These are phyloP conservation scores for Hippocampus mohnikei DNA, from an alignment of 2,113 vertebrate genomes.

Conservation along the genomic window DNA sequence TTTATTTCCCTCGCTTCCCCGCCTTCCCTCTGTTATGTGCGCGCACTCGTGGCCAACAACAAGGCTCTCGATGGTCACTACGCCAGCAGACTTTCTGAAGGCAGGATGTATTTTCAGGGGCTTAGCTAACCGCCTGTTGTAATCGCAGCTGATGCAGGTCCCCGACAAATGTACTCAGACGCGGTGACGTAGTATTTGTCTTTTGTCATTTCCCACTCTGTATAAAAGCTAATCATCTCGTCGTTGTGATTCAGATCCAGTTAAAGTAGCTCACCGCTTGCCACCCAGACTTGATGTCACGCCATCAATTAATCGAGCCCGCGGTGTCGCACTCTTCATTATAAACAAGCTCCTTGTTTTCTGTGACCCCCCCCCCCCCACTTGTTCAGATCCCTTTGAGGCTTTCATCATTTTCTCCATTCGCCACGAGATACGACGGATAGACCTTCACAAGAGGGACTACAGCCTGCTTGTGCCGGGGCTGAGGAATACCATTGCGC, in stretches of 20 bases:
- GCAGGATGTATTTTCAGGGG: too few species aligned
- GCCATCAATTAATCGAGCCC: slow-evolving; percentile 3
- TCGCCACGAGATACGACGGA: slow-evolving; percentile 95
- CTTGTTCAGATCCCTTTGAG: slow-evolving; percentile 91
- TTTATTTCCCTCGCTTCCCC: too few species aligned
- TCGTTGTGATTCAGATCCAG: background rate
- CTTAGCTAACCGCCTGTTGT: too few species aligned
- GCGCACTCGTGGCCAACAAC: too few species aligned
- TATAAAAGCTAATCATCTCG: background rate
- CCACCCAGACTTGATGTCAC: background rate
- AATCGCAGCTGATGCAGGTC: too few species aligned
- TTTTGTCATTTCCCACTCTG: background rate
- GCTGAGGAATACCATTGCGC: slow-evolving; percentile 92
- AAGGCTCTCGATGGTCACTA: too few species aligned
- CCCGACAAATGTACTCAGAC: background rate
- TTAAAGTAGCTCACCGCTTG: background rate
- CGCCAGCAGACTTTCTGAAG: too few species aligned
- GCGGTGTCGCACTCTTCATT: slow-evolving; percentile 1
- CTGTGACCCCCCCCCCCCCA: slow-evolving; percentile 8
- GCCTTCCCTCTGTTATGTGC: too few species aligned
- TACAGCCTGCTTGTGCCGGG: slow-evolving; percentile 95
- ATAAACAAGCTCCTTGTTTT: slow-evolving; percentile 7
- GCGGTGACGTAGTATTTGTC: background rate
- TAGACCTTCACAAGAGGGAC: slow-evolving; percentile 96
- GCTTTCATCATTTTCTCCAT: slow-evolving; percentile 99